Evolutionary conservation across 2,113 vertebrate species (phyloP), one percentile per base, ranked within the genome.

Genomic region (Phycodurus eques): DNA sequence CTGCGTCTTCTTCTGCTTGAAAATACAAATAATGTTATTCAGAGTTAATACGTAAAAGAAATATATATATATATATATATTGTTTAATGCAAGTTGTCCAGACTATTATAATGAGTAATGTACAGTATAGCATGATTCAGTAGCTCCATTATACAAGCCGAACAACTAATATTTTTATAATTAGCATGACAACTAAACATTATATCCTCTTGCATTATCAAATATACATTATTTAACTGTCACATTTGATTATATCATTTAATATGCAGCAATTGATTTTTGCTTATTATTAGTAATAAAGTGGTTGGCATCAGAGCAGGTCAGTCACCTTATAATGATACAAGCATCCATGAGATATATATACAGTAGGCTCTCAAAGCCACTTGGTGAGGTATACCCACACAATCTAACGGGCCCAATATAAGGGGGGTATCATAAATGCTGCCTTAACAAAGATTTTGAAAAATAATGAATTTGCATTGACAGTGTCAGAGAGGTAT

Each of bases 181-280:
- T 27, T 11, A 27, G 56, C n/a, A 60, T 17, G 2, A n/a, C 51
- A 53, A 53, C 6, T 35, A 8, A 17, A 11, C 14, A 15, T 8
- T 61, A 33, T 4, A 33, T 53, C 12, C 1, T 33, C 15, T 14
- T 61, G 14, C 31, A 22, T 54, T 47, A 67, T 27, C 9, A 22
- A 11, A 65, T 12, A 65, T 12, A 39, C 42, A 64, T 35, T 62
- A 65, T 46, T 62, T 39, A 65, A 33, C 47, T 13, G 22, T 54
- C 7, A 54, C 20, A 9, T 54, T 54, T n/a, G 51, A 54, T 9
- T 20, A 9, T 20, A 10, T 54, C 5, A 49, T 49, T 42, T 33
- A 62, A 80, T 61, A 14, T 61, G 14, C n/a, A 39, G 35, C 35
- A 46, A 20, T 15, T 15, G 54, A 78, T 72, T 64, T 62, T 54